Conservation (phyloP, 2,888 invertebrate species). For the Steromphala cineraria region DNA sequence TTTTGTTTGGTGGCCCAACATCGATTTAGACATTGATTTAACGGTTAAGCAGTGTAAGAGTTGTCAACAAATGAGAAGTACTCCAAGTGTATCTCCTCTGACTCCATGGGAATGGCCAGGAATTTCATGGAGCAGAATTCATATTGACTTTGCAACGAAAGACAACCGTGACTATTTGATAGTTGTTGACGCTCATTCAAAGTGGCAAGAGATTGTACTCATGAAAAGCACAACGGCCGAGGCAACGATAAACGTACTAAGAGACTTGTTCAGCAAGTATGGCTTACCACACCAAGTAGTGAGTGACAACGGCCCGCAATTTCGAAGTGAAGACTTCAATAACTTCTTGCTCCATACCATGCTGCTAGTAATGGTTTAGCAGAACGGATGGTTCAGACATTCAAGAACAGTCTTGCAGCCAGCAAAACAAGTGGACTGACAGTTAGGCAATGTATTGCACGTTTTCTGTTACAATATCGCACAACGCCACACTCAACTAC, state of each 20-base stretch:
- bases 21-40: background rate
- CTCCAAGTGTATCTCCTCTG: background rate
- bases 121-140: constrained; percentile 71
- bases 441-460: too few species aligned
- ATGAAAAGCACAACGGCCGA: constrained; percentile 35
- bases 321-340: constrained; percentile 52
- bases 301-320: constrained; percentile 67
- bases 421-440: background rate
- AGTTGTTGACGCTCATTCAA: too few species aligned
- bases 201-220: constrained; percentile 67
- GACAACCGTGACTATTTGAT: too few species aligned
- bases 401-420: background rate
- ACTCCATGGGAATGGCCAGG: constrained; percentile 22
- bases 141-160: constrained; percentile 73
- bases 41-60: background rate
- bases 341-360: constrained; percentile 56
- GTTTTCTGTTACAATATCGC: too few species aligned
- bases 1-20: constrained; percentile 15
- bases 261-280: constrained; percentile 44
- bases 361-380: constrained; percentile 61
- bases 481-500: too few species aligned
- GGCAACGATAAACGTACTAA: constrained; percentile 42
- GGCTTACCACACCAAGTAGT: constrained; percentile 63
- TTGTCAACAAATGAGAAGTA: constrained; percentile 6
- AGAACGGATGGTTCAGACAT: constrained; percentile 40